Percentiles rank a stretch among this genome's conserved stretches.
phyloP scores from a whole-genome alignment of 2,888 invertebrate genomes.

The Hartigia nigra region DNA sequence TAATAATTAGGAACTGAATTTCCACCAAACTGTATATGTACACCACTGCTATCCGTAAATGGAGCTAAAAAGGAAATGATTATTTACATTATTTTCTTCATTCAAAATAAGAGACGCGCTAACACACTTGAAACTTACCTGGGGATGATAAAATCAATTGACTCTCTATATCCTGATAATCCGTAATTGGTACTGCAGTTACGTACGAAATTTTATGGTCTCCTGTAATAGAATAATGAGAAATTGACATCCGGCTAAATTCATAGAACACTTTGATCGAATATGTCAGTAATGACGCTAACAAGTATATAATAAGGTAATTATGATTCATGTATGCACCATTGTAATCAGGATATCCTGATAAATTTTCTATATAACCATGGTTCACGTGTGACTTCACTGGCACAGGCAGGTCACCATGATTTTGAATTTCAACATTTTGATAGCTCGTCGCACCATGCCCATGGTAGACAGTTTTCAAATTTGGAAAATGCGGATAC shows the following conservation, averaged over 20 bases:
- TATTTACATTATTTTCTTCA: neutral
- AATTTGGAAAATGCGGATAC: conserved; percentile 45
- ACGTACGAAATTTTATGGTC: neutral
- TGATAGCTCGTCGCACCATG: conserved; percentile 59
- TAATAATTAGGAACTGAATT: conserved; percentile 27
- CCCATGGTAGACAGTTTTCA: conserved; percentile 50
- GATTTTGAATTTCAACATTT: conserved; percentile 51
- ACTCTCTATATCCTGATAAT: neutral
- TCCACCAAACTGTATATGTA: conserved; percentile 29
- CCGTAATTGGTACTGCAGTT: neutral
- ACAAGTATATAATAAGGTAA: neutral
- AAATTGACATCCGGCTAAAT: neutral
- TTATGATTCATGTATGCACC: conserved; percentile 6
- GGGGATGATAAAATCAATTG: neutral
- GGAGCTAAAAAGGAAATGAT: conserved; percentile 35
- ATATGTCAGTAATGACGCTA: neutral
- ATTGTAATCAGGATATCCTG: neutral
- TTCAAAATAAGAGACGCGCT: neutral
- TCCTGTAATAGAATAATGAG: neutral
- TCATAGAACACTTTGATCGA: neutral
- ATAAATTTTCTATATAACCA: neutral
- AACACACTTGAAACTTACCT: neutral
- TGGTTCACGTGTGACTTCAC: conserved; percentile 18
- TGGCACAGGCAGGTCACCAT: conserved; percentile 44
- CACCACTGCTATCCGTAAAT: conserved; percentile 28